Conservation (phyloP, 1,140 invertebrate species). For the Scaptomyza pallida region DNA sequence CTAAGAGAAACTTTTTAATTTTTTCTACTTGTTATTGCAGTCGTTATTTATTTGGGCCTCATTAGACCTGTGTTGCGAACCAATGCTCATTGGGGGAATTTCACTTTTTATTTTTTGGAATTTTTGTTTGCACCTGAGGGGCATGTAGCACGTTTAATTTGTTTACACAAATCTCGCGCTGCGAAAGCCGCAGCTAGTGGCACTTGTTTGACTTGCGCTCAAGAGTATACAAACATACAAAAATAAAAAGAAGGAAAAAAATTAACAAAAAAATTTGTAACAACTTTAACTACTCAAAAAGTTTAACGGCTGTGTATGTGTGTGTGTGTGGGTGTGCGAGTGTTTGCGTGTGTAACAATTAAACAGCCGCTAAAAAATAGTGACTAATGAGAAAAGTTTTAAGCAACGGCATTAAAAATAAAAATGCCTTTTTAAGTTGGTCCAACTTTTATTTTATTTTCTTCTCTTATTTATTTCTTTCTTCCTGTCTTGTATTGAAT, state of each 20-base stretch:
- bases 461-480: neutral
- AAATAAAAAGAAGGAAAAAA: conserved; percentile 13
- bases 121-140: conserved; percentile 44
- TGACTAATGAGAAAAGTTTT: conserved; percentile 80
- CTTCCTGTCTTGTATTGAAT: conserved; percentile 29
- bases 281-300: conserved; percentile 61
- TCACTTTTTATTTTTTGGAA: conserved; percentile 10
- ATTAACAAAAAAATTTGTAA: conserved; percentile 55
- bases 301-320: conserved; percentile 22
- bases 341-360: conserved; percentile 68
- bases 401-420: conserved; percentile 54
- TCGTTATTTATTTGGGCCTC: conserved; percentile 58
- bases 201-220: conserved; percentile 44
- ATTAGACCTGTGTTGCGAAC: conserved; percentile 25
- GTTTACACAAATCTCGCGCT: conserved; percentile 70
- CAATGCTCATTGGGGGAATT: conserved; percentile 21
- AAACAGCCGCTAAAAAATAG: conserved; percentile 78
- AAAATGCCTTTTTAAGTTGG: conserved; percentile 26
- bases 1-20: conserved; percentile 14
- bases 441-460: conserved; percentile 12
- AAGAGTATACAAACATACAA: conserved; percentile 17
- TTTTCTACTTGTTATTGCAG: conserved; percentile 11
- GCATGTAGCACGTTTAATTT: conserved; percentile 58
- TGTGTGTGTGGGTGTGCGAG: conserved; percentile 3
- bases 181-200: conserved; percentile 5